These are phyloP conservation scores for Platycnemis pennipes DNA, from an alignment of 2,888 invertebrate genomes.

Conservation along the genomic window DNA sequence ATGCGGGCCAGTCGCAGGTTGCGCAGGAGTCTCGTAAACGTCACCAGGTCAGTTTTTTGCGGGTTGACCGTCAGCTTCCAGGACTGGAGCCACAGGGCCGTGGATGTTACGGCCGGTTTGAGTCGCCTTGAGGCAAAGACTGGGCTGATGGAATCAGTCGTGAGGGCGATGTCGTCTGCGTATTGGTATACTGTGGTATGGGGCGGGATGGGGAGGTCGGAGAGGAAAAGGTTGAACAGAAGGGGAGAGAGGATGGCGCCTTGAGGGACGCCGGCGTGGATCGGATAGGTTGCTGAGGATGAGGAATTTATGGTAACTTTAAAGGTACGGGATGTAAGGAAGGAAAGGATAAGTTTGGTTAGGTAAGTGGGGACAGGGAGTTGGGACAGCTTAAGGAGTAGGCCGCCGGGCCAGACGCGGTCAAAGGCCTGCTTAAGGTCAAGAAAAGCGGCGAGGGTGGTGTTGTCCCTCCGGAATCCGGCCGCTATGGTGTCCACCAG, in stretches of 20 bases:
- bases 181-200: background rate
- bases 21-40: too few relatives aligned
- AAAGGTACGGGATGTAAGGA: background rate
- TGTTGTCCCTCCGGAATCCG: background rate
- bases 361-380: background rate
- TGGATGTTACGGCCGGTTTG: too few relatives aligned
- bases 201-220: background rate
- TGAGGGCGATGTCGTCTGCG: background rate
- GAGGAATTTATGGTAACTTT: background rate
- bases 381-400: background rate
- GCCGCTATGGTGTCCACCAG: background rate
- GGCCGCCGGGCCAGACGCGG: background rate
- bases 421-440: background rate
- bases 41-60: too few relatives aligned
- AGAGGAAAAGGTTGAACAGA: background rate
- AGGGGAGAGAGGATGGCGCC: background rate
- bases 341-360: background rate
- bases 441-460: background rate
- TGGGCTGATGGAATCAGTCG: too few relatives aligned
- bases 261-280: background rate
- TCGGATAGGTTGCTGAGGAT: background rate
- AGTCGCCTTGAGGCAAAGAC: too few relatives aligned
- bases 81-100: too few relatives aligned
- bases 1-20: too few relatives aligned
- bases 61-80: too few relatives aligned